A percentile compares a stretch with the other conserved stretches of the same genome.
These are phyloP conservation scores for Phataginus tricuspis DNA, from an alignment of 2,797 vertebrate genomes.

Conservation along the genomic window DNA sequence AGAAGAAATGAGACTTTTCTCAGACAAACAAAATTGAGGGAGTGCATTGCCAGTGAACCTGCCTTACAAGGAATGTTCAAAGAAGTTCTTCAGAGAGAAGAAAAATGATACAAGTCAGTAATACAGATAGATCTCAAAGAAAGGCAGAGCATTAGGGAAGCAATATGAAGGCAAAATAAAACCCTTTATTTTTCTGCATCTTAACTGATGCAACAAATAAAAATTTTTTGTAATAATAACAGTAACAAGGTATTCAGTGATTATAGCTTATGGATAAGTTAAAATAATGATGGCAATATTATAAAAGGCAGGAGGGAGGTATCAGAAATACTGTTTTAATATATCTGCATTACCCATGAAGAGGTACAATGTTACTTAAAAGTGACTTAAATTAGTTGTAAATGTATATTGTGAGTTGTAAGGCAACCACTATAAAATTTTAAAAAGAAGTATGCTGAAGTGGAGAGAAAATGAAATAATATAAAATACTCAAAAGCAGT, in stretches of 20 bases:
- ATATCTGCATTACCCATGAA: neutral
- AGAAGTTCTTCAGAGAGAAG: neutral
- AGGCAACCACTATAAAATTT: neutral
- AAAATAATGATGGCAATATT: neutral
- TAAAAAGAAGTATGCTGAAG: neutral
- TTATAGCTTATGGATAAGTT: neutral
- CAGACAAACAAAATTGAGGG: neutral
- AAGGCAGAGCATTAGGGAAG: neutral
- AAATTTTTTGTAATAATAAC: neutral
- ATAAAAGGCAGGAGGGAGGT: neutral
- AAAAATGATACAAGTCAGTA: neutral
- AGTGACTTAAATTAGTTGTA: neutral
- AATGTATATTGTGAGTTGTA: neutral
- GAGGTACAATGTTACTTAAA: neutral
- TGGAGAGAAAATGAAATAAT: neutral
- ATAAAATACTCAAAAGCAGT: neutral
- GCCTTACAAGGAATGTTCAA: neutral
- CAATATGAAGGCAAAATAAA: conserved; percentile 38
- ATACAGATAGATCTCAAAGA: neutral
- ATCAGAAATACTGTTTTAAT: neutral
- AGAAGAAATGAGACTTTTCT: neutral
- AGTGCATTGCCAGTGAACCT: neutral
- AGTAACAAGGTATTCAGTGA: conserved; percentile 1
- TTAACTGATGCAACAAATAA: conserved; percentile 23
- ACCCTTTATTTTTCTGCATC: neutral